A percentile compares a stretch with the other conserved stretches of the same genome.
phyloP scores from a whole-genome alignment of 2,113 vertebrate species.

The Amphiprion percula region DNA sequence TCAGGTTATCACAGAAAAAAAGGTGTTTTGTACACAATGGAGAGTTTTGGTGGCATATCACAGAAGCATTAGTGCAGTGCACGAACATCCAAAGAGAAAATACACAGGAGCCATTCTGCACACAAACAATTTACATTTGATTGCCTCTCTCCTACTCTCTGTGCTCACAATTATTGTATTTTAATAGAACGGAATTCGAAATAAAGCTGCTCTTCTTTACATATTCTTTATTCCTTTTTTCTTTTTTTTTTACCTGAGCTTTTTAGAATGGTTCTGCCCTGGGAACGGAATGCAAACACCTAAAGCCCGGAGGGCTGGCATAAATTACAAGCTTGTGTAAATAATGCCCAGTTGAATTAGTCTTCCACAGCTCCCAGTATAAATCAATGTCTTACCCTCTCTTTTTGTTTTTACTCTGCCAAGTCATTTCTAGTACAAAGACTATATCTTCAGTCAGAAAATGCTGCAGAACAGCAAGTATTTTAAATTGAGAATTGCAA shows the following conservation, averaged over 20 bases:
- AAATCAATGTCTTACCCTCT: background rate
- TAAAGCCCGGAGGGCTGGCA: background rate
- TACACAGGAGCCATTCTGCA: no score
- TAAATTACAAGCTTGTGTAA: background rate
- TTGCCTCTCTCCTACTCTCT: no score
- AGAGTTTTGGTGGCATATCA: no score
- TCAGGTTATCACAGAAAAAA: no score
- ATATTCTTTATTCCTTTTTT: no score
- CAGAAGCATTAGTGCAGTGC: no score
- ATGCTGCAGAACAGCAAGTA: background rate
- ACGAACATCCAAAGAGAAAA: no score
- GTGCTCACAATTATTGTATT: no score
- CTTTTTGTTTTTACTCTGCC: background rate
- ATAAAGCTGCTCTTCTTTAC: no score
- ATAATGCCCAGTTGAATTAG: background rate
- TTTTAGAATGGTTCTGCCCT: background rate
- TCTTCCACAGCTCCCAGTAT: background rate
- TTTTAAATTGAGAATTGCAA: conserved; percentile 15
- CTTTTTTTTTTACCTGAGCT: background rate
- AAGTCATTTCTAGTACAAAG: background rate
- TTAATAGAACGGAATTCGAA: no score
- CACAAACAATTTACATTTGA: no score
- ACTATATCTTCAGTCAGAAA: background rate
- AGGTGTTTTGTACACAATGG: no score
- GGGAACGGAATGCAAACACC: background rate